Evolutionary conservation across 2,113 vertebrate species (phyloP).

Genomic region (Vidua macroura): DNA sequence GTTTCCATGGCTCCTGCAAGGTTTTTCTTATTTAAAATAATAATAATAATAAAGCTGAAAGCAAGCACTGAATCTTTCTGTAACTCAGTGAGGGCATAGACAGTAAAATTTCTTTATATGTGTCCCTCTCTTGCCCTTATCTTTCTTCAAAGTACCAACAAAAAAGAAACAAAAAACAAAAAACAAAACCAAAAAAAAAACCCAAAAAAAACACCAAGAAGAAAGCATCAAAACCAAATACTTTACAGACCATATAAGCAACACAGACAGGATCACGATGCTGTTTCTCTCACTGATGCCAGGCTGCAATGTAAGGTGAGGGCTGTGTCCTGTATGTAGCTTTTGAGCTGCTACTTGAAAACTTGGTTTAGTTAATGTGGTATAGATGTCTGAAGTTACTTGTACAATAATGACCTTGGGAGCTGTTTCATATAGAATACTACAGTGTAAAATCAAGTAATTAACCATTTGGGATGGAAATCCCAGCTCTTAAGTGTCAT

Average conservation of each 20-base stretch:
- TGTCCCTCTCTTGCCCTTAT: neutral
- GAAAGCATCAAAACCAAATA: neutral
- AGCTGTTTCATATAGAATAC: neutral
- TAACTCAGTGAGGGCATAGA: neutral
- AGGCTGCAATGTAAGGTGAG: neutral
- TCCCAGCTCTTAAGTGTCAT: neutral
- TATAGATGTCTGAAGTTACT: neutral
- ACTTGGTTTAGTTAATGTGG: neutral
- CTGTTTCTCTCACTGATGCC: neutral
- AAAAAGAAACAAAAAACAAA: no score
- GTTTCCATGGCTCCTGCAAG: neutral
- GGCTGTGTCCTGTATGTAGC: neutral
- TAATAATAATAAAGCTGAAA: neutral
- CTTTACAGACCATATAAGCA: neutral
- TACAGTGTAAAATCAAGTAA: neutral
- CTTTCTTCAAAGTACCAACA: neutral
- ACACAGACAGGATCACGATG: neutral
- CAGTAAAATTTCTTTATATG: neutral
- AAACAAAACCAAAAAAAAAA: neutral
- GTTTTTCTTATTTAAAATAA: conserved; percentile 11
- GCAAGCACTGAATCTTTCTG: neutral
- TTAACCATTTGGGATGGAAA: neutral
- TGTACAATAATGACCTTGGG: neutral
- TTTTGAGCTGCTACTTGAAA: neutral
- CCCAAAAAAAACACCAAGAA: neutral